phyloP scores from a whole-genome alignment of 1,140 invertebrate genomes.

The Drosophila orena region DNA sequence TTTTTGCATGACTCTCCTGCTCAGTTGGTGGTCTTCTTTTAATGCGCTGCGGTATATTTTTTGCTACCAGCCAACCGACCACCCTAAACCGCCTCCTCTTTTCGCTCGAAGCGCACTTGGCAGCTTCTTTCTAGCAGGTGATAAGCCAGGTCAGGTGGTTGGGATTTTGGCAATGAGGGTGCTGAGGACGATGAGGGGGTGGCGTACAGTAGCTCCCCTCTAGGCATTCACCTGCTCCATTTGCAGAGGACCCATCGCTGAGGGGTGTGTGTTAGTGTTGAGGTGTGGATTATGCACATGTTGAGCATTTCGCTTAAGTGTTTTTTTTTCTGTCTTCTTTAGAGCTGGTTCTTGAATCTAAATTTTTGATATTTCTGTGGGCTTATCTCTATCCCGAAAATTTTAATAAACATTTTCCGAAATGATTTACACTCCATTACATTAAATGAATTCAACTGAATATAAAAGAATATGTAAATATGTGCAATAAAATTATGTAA shows the following conservation, averaged over 20 bases:
- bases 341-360: slow-evolving; percentile 15
- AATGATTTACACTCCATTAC: slow-evolving; percentile 58
- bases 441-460: slow-evolving; percentile 34
- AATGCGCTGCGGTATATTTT: slow-evolving; percentile 73
- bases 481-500: slow-evolving; percentile 19
- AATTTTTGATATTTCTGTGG: slow-evolving; percentile 3
- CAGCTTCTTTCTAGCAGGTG: slow-evolving; percentile 55
- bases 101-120: slow-evolving; percentile 61
- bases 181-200: slow-evolving; percentile 3
- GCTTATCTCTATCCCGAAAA: slow-evolving; percentile 25
- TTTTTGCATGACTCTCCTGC: slow-evolving; percentile 30
- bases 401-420: slow-evolving; percentile 65
- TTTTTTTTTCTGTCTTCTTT: slow-evolving; percentile 4
- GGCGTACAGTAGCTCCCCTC: slow-evolving; percentile 8
- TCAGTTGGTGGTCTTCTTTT: slow-evolving; percentile 67
- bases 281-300: slow-evolving; percentile 68
- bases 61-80: slow-evolving; percentile 18
- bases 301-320: slow-evolving; percentile 61
- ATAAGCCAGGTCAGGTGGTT: slow-evolving; percentile 60
- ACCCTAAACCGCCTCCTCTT: slow-evolving; percentile 8
- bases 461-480: slow-evolving; percentile 13
- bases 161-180: slow-evolving; percentile 41
- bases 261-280: slow-evolving; percentile 7
- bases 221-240: slow-evolving; percentile 53
- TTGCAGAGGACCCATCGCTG: slow-evolving; percentile 45